Conservation (phyloP, 92 coral and sea anemone species). For the Epizoanthus stellaris region DNA sequence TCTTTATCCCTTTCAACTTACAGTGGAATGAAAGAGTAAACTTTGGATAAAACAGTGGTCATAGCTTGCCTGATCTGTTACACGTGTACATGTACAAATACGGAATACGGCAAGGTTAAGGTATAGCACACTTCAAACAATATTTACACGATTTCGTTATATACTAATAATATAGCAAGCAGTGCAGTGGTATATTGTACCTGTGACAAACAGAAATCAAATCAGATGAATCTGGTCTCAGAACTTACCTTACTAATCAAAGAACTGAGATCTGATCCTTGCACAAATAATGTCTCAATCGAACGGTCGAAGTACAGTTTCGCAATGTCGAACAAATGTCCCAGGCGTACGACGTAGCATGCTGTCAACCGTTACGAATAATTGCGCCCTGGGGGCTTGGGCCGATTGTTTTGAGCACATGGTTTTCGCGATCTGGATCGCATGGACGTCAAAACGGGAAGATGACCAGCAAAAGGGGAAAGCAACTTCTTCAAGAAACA, state of each 20-base stretch:
- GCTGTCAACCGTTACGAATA: not conserved
- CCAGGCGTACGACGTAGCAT: not conserved
- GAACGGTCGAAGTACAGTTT: not conserved
- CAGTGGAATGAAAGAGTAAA: not conserved
- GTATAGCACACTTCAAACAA: too few relatives aligned
- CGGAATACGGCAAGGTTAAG: too few relatives aligned
- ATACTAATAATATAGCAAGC: too few relatives aligned
- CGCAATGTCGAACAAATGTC: not conserved
- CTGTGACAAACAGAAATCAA: too few relatives aligned
- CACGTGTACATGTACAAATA: too few relatives aligned
- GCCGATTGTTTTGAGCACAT: constrained; percentile 1
- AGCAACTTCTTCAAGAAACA: not conserved
- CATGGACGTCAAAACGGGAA: too few relatives aligned
- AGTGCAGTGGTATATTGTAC: too few relatives aligned
- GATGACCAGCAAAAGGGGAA: constrained; percentile 14
- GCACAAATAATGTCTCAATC: not conserved
- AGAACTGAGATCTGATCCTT: not conserved
- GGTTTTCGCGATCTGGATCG: not conserved
- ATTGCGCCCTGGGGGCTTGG: constrained; percentile 17
- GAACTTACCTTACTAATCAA: too few relatives aligned
- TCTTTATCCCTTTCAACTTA: not conserved
- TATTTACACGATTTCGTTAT: too few relatives aligned
- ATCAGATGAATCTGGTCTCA: too few relatives aligned
- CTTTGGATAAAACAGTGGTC: too few relatives aligned
- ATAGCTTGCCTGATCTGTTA: too few relatives aligned